phyloP scores from a whole-genome alignment of 1,140 invertebrate species.

The Leptinotarsa lineolata region DNA sequence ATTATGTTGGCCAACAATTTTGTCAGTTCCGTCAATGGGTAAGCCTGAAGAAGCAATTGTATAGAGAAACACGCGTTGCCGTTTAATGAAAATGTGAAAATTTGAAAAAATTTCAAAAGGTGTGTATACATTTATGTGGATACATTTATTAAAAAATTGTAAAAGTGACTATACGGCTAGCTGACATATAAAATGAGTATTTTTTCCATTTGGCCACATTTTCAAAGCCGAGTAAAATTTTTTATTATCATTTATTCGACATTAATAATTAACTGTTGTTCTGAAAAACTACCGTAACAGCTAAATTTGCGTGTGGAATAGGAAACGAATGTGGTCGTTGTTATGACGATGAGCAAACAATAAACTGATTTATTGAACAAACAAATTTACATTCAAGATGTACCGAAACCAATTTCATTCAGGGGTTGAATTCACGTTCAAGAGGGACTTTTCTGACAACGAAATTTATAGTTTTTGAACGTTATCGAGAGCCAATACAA shows the following conservation, averaged over 20 bases:
- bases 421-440: too few species aligned
- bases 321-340: constrained; percentile 1
- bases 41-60: too few species aligned
- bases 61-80: too few species aligned
- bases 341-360: constrained; percentile 30
- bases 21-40: too few species aligned
- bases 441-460: too few species aligned
- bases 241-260: background rate
- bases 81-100: background rate
- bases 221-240: background rate
- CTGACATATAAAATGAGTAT: background rate
- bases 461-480: too few species aligned
- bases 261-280: background rate
- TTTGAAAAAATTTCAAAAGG: background rate
- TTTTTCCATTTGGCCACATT: background rate
- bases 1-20: too few species aligned
- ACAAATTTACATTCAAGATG: constrained; percentile 25
- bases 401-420: background rate
- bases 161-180: too few species aligned
- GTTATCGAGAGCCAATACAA: too few species aligned
- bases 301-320: background rate
- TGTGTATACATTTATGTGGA: background rate
- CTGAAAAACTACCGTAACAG: background rate
- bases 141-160: background rate
- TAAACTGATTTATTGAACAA: constrained; percentile 38